phyloP scores from a whole-genome alignment of 2,888 invertebrate species.

The Zaprionus bogoriensis region DNA sequence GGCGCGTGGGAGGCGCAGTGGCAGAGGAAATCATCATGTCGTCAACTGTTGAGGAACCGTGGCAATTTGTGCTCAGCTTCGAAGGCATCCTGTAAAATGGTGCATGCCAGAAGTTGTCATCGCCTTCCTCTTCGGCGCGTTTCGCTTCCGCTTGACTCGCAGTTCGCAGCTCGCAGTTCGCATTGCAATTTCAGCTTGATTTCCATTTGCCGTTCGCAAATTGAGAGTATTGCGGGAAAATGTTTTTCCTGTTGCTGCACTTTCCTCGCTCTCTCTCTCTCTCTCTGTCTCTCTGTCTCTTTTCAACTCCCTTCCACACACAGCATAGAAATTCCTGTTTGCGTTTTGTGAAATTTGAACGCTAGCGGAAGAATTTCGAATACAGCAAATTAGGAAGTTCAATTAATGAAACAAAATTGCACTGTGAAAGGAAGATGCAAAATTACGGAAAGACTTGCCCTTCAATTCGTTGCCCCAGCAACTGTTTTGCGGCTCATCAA shows the following conservation, averaged over 20 bases:
- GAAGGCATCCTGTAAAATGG: slow-evolving; percentile 50
- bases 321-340: slow-evolving; percentile 4
- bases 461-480: background rate
- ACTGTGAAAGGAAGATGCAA: background rate
- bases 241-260: slow-evolving; percentile 44
- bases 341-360: slow-evolving; percentile 6
- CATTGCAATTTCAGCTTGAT: slow-evolving; percentile 63
- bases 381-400: slow-evolving; percentile 42
- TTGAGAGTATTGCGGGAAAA: slow-evolving; percentile 44
- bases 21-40: slow-evolving; percentile 20
- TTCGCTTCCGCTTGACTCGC: slow-evolving; percentile 37
- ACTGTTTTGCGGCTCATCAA: background rate
- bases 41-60: slow-evolving; percentile 43
- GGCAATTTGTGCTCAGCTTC: slow-evolving; percentile 51
- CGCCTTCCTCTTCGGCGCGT: slow-evolving; percentile 19
- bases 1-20: background rate
- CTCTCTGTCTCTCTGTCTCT: background rate
- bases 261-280: background rate
- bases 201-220: slow-evolving; percentile 55
- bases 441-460: background rate
- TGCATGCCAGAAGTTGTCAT: slow-evolving; percentile 57
- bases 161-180: slow-evolving; percentile 24
- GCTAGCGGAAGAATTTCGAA: background rate
- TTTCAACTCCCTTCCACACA: background rate
- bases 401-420: slow-evolving; percentile 36